Base-by-base conservation (phyloP, 2,888 invertebrate species). In the Pinctada fucata region DNA sequence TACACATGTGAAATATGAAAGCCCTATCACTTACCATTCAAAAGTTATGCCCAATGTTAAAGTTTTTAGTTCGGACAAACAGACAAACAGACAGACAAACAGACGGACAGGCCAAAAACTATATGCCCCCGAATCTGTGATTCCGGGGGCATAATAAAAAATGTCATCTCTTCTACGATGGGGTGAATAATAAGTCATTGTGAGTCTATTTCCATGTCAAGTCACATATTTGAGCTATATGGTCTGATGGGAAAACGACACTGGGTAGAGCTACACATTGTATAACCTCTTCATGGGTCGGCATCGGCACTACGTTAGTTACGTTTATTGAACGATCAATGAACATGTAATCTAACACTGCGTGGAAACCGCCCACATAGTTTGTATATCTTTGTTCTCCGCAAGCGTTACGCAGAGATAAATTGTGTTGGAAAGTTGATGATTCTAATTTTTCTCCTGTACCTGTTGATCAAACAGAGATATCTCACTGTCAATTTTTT, bases 261-360 rank as follows among this genome's bases (percentile, higher is more conserved):
- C 97, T 98, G 0, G 99, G 99, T 82, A 99, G 94, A 1, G 97
- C 98, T 64, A 93, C 94, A 88, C 97, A 93, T 75, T 95, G 93
- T 75, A 93, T 94, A 45, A 99, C 93, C 90, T 97, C 96, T 86
- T 96, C 96, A 66, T 95, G 93, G 70, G 94, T 95, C 0, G 98
- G 97, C 86, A 97, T 93, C 0, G 97, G 97, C 78, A 97, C 94
- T 0, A 96, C 95, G 94, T 96, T 94, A 93, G 74, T 78, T 3
- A 90, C 81, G 16, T 84, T 81, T 4, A 92, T 82, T 6, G 81
- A 81, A 65, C 89, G 85, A 86, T 97, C 95, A 89, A 96, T 96
- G 93, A 95, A 97, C 88, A 99, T 97, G 89, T 98, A 98, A 93
- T 99, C 99, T 78, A 99, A 93, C 81, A 97, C 97, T 71, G 95